Evolutionary conservation across 2,113 vertebrate genomes (phyloP).

Genomic region (Vicugna pacos): DNA sequence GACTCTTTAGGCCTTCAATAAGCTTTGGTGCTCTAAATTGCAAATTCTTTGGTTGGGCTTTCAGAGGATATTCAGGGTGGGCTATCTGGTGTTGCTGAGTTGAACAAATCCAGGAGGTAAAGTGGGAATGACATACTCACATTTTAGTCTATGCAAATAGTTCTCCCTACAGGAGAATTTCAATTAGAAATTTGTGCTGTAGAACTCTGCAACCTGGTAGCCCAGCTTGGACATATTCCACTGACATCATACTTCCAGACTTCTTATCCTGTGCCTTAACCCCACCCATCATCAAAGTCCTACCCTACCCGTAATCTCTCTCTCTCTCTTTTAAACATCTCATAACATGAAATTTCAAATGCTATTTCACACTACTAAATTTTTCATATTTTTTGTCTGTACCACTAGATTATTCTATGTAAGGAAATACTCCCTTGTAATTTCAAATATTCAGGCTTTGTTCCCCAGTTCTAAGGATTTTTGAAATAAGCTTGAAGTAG

Average conservation of each 20-base stretch:
- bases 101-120: not conserved
- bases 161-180: not conserved
- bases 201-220: not conserved
- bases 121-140: not conserved
- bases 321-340: not conserved
- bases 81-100: not conserved
- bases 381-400: not conserved
- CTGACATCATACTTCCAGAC: not conserved
- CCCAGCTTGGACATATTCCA: not conserved
- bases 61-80: not conserved
- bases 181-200: not conserved
- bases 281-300: not conserved
- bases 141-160: not conserved
- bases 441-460: not conserved
- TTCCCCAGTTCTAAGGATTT: not conserved
- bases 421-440: not conserved
- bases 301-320: not conserved
- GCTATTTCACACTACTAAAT: not conserved
- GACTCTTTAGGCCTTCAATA: not conserved
- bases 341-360: not conserved
- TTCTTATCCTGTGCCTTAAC: not conserved
- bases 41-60: not conserved
- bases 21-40: not conserved
- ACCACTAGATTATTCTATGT: not conserved
- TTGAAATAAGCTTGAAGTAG: not conserved